These are phyloP conservation scores for Thera obeliscata DNA, from an alignment of 2,888 invertebrate genomes.

Conservation along the genomic window DNA sequence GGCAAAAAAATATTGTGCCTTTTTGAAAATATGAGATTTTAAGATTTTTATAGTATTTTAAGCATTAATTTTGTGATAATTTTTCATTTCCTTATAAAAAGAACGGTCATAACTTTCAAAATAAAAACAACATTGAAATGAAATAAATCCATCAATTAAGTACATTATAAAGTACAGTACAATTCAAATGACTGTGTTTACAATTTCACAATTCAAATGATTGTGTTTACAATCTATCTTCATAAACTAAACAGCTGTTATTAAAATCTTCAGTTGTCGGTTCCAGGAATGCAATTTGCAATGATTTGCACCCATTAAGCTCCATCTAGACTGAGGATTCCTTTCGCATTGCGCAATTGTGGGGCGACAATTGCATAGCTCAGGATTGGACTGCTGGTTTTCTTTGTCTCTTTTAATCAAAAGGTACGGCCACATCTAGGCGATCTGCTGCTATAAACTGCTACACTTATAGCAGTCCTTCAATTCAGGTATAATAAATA, in stretches of 20 bases:
- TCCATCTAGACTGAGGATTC: constrained; percentile 72
- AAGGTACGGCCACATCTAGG: no score
- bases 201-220: constrained; percentile 25
- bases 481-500: no score
- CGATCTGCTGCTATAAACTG: no score
- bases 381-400: constrained; percentile 3
- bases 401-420: not conserved
- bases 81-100: no score
- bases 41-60: no score
- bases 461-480: no score
- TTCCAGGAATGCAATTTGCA: constrained; percentile 72
- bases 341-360: constrained; percentile 69
- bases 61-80: no score
- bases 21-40: no score
- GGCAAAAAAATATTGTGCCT: no score
- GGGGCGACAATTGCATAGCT: constrained; percentile 52
- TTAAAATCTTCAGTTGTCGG: constrained; percentile 62
- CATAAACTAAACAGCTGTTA: constrained; percentile 45
- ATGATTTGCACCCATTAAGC: constrained; percentile 79
- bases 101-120: no score
- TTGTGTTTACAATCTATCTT: constrained; percentile 28
- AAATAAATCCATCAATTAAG: constrained; percentile 1
- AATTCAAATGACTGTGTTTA: constrained; percentile 23
- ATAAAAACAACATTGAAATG: not conserved
- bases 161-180: not conserved